Evolutionary conservation across 1,140 invertebrate species (phyloP).

Genomic region (Halyomorpha halys): DNA sequence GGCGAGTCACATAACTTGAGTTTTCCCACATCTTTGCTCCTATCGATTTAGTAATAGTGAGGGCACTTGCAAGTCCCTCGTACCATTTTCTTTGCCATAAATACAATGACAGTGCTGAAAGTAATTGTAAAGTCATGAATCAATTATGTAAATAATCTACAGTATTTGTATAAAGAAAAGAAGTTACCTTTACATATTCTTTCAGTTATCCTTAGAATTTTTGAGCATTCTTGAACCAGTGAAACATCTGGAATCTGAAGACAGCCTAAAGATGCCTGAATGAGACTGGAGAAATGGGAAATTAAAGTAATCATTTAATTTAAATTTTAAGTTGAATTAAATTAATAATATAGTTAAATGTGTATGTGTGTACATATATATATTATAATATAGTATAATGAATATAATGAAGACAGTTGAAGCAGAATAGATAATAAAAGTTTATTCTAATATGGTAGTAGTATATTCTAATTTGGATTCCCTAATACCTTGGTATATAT

Average conservation of each 20-base stretch:
- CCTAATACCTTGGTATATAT: no score
- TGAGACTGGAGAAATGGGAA: constrained; percentile 43
- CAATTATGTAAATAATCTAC: neutral
- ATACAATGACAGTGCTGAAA: constrained; percentile 27
- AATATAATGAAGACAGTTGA: no score
- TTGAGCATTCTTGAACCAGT: constrained; percentile 55
- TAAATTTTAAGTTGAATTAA: no score
- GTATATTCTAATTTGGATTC: no score
- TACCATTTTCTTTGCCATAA: constrained; percentile 35
- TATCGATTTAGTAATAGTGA: constrained; percentile 55
- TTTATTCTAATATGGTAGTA: no score
- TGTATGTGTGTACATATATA: no score
- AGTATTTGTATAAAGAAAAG: neutral
- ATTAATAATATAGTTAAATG: no score
- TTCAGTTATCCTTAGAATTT: constrained; percentile 54
- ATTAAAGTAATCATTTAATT: no score
- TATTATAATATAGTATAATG: no score
- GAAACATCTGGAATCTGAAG: constrained; percentile 54
- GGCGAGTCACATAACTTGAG: constrained; percentile 55
- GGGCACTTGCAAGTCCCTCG: constrained; percentile 44
- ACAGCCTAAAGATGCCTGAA: constrained; percentile 61
- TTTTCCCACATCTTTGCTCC: constrained; percentile 61
- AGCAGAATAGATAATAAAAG: no score
- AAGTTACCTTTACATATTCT: constrained; percentile 55
- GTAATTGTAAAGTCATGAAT: neutral